Evolutionary conservation across 2,797 vertebrate genomes (phyloP).

Genomic region (Mastacembelus armatus): DNA sequence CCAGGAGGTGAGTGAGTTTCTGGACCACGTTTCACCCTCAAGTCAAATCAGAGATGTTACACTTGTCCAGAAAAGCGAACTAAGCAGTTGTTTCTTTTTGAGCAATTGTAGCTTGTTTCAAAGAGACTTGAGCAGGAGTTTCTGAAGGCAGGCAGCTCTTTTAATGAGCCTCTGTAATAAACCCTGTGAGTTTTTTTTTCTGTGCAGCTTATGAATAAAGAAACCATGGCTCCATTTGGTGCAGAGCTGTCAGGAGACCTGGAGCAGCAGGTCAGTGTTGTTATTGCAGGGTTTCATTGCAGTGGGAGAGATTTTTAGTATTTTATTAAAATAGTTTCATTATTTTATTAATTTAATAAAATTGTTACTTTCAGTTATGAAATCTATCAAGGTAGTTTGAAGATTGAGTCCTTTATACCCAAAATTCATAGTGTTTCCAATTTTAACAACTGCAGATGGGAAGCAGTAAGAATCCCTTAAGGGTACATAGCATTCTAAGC

Average conservation of each 20-base stretch:
- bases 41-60: slow-evolving; percentile 11
- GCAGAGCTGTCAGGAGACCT: slow-evolving; percentile 87
- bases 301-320: not conserved
- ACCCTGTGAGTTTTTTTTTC: slow-evolving; percentile 37
- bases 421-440: not conserved
- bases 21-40: not conserved
- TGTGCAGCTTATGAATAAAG: slow-evolving; percentile 93
- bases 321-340: not conserved
- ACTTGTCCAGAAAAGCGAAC: not conserved
- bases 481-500: not conserved
- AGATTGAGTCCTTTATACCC: not conserved
- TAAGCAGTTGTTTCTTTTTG: not conserved
- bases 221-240: slow-evolving; percentile 79
- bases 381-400: not conserved
- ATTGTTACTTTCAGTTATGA: not conserved
- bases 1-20: slow-evolving; percentile 89
- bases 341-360: not conserved
- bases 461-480: not conserved
- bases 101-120: not conserved
- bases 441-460: not conserved
- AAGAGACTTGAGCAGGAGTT: not conserved
- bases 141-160: not conserved
- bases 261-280: slow-evolving; percentile 89
- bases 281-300: not conserved
- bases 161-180: slow-evolving; percentile 17